Base-by-base conservation (phyloP, 2,888 invertebrate genomes). In the Allolobophora icterica region DNA sequence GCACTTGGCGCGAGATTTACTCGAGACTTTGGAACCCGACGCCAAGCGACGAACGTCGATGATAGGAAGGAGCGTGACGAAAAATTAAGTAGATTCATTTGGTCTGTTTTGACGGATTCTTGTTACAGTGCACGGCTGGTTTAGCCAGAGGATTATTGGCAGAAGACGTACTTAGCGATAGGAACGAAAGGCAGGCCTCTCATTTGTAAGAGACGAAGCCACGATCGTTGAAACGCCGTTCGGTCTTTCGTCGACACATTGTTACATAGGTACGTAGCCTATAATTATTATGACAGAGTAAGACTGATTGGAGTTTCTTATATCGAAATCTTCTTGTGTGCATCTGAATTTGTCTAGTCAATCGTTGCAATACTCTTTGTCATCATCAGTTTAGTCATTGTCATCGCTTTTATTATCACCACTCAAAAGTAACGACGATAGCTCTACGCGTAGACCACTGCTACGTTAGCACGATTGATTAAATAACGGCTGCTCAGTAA, bases 1-100 rank as follows among this genome's bases (percentile, higher is more conserved):
- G 71, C 71, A 71, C 71, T 71, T 71, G 71, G 71, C n/a, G 30
- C 71, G n/a, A 71, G 71, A 71, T 71, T n/a, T 71, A 71, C 71
- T 6, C n/a, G 71, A 71, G n/a, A 71, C 71, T 71, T 45, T 71
- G 71, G 71, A 71, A 71, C 71, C n/a, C 71, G 71, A 71, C n/a
- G 30, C 71, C 13, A 71, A 71, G 71, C 30, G 71, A 30, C n/a
- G 71, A 71, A 71, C 71, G 71, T 71, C n/a, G 71, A 71, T 71
- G 71, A n/a, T 30, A 71, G 13, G 71, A n/a, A 71, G 6, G n/a
- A 71, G n/a, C n/a, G 24, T 71, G 71, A 71, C 71, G 71, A 30
- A 71, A 5, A 71, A 71, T n/a, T 71, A n/a, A 71, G 71, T n/a
- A n/a, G 71, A 71, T 71, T n/a, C 71, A n/a, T 71, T n/a, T 71